Percentiles rank a stretch among this genome's conserved stretches.
These are phyloP conservation scores for Zophobas atratus DNA, from an alignment of 1,140 invertebrate species.

Conservation along the genomic window DNA sequence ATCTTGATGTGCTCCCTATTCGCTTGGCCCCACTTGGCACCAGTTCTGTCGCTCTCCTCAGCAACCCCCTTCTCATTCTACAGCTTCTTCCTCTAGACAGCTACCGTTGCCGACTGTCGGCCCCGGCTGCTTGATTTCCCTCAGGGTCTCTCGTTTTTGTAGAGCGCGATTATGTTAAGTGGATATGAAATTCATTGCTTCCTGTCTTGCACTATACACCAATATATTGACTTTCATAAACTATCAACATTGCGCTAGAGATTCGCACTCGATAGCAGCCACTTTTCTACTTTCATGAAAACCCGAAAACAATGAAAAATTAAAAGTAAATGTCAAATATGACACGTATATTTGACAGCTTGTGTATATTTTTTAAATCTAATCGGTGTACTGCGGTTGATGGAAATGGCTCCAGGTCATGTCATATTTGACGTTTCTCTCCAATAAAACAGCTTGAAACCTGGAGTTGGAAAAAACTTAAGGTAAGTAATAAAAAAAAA, in stretches of 20 bases:
- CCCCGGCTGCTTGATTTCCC: slow-evolving; percentile 64
- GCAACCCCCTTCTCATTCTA: slow-evolving; percentile 25
- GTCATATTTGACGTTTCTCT: too few species aligned
- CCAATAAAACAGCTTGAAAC: too few species aligned
- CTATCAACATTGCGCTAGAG: slow-evolving; percentile 22
- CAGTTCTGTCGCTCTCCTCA: slow-evolving; percentile 48
- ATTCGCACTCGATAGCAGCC: not conserved
- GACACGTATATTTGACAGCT: not conserved
- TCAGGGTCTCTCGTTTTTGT: slow-evolving; percentile 63
- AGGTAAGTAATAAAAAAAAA: too few species aligned
- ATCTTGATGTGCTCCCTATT: slow-evolving; percentile 52
- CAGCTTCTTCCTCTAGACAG: slow-evolving; percentile 51
- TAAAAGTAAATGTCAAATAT: not conserved
- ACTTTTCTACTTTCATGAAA: not conserved
- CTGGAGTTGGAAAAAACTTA: too few species aligned
- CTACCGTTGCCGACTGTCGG: slow-evolving; percentile 44
- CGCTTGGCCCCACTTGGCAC: slow-evolving; percentile 57
- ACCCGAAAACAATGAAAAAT: not conserved
- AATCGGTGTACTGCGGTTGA: too few species aligned
- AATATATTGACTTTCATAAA: slow-evolving; percentile 49
- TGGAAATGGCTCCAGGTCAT: too few species aligned
- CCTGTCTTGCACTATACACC: slow-evolving; percentile 45
- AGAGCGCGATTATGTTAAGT: slow-evolving; percentile 66
- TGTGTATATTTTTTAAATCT: too few species aligned
- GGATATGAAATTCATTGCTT: slow-evolving; percentile 66